These are phyloP conservation scores for Stercorarius parasiticus DNA, from an alignment of 2,113 vertebrate species.

Conservation along the genomic window DNA sequence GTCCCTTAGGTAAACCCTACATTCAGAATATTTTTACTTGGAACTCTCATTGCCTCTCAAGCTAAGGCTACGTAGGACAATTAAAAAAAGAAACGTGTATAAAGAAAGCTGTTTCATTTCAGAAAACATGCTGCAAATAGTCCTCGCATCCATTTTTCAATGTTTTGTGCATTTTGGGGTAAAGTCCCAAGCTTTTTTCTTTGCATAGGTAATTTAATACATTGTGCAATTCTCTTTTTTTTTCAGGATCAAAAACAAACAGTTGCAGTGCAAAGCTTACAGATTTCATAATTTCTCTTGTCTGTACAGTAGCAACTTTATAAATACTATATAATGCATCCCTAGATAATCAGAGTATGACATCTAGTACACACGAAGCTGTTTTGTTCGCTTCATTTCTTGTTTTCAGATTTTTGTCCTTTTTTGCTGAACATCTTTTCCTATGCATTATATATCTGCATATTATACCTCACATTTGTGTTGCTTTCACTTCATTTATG, in stretches of 20 bases:
- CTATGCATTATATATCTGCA: background rate
- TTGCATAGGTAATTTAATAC: background rate
- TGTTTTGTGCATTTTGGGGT: background rate
- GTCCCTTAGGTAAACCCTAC: background rate
- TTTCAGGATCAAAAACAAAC: background rate
- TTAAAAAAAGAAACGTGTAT: background rate
- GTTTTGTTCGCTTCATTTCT: background rate
- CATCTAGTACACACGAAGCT: background rate
- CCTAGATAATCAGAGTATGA: background rate
- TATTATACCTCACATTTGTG: background rate
- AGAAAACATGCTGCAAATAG: background rate
- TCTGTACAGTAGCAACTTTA: background rate
- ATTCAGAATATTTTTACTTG: background rate
- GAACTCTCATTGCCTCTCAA: background rate
- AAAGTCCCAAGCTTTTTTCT: background rate
- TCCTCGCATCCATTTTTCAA: background rate
- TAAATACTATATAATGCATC: background rate
- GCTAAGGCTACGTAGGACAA: background rate
- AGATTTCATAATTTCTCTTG: background rate
- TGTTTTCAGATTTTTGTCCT: background rate
- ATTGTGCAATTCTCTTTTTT: background rate
- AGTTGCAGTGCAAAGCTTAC: background rate
- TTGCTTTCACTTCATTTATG: background rate
- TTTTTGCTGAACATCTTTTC: background rate
- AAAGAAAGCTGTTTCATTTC: background rate